These are phyloP conservation scores for Enteromius anoplus DNA, from an alignment of 2,797 vertebrate species.

Conservation along the genomic window DNA sequence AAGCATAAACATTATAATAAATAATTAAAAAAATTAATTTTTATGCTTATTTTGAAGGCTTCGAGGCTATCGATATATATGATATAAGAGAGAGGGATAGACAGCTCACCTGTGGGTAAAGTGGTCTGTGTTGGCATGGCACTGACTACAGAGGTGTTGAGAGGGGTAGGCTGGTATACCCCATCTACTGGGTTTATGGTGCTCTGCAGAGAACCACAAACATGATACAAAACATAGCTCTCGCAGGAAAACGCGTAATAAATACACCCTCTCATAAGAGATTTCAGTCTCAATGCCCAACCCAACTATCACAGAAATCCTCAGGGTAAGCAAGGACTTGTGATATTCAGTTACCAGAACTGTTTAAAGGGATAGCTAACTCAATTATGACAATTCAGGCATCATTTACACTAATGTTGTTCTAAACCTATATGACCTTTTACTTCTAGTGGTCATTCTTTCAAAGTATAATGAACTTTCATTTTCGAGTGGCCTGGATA, in stretches of 20 bases:
- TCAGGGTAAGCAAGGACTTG: background rate
- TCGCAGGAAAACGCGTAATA: conserved; percentile 21
- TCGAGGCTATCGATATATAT: too few relatives aligned
- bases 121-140: conserved; percentile 95
- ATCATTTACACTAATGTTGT: background rate
- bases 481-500: background rate
- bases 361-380: background rate
- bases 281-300: background rate
- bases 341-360: background rate
- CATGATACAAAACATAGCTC: conserved; percentile 56
- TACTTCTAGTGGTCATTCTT: background rate
- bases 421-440: background rate
- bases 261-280: background rate
- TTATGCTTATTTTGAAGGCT: too few relatives aligned
- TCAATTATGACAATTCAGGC: background rate
- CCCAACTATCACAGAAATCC: background rate
- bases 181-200: conserved; percentile 99
- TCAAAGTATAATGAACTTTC: background rate
- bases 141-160: conserved; percentile 86
- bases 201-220: conserved; percentile 79
- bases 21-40: too few relatives aligned
- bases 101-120: conserved; percentile 86
- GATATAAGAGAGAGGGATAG: background rate
- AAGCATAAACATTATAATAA: background rate
- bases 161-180: conserved; percentile 88